phyloP scores from a whole-genome alignment of 2,888 invertebrate genomes.

The Cremastinae sp. region DNA sequence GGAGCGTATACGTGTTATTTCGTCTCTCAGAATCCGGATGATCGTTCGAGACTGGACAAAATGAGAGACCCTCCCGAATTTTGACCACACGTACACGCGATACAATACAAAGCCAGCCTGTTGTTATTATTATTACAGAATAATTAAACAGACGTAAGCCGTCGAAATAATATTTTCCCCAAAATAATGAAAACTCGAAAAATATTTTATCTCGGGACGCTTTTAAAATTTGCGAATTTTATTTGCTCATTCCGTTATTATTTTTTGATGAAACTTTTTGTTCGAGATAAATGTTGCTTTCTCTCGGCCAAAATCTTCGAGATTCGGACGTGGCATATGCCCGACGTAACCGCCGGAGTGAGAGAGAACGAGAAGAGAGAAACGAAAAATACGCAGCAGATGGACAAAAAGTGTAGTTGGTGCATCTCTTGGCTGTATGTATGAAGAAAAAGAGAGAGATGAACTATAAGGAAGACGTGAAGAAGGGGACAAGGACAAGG shows the following conservation, averaged over 20 bases:
- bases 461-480: slow-evolving; percentile 17
- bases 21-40: slow-evolving; percentile 37
- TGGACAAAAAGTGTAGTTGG: slow-evolving; percentile 57
- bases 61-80: background rate
- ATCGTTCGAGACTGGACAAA: slow-evolving; percentile 20
- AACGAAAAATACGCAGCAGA: slow-evolving; percentile 42
- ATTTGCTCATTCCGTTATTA: too few species aligned
- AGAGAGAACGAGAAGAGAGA: slow-evolving; percentile 65
- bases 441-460: slow-evolving; percentile 14
- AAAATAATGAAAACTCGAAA: slow-evolving; percentile 1
- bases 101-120: background rate
- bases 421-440: slow-evolving; percentile 42
- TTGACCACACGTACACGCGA: background rate
- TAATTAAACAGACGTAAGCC: background rate
- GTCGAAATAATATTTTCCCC: too few species aligned
- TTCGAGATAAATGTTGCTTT: background rate
- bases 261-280: background rate
- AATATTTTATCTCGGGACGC: background rate
- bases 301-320: slow-evolving; percentile 27
- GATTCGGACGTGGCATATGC: slow-evolving; percentile 72
- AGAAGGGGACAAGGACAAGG: background rate
- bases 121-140: background rate
- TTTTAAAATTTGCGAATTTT: too few species aligned
- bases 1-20: slow-evolving; percentile 66
- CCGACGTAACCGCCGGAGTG: slow-evolving; percentile 64